A percentile compares a stretch with the other conserved stretches of the same genome.
These are phyloP conservation scores for Meteorus colon DNA, from an alignment of 2,888 invertebrate species.

Conservation along the genomic window DNA sequence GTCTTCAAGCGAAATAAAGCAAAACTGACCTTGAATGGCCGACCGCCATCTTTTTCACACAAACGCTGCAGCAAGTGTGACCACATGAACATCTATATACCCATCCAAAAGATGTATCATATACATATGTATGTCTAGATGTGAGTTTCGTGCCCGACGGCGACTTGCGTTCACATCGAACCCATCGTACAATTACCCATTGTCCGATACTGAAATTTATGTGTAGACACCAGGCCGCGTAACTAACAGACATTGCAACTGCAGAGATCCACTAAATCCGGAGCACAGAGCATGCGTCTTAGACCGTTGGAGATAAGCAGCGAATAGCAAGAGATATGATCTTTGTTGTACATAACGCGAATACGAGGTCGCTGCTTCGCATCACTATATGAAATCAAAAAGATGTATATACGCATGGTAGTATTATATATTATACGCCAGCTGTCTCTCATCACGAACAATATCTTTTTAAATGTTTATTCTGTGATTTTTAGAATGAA, in stretches of 20 bases:
- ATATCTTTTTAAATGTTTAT: too few species aligned
- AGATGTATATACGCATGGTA: too few species aligned
- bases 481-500: too few species aligned
- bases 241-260: slow-evolving; percentile 64
- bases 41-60: not conserved
- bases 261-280: slow-evolving; percentile 60
- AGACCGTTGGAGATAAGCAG: slow-evolving; percentile 67
- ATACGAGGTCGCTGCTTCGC: too few species aligned
- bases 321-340: slow-evolving; percentile 61
- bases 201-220: slow-evolving; percentile 73
- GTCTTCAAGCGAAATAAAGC: too few species aligned
- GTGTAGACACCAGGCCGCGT: slow-evolving; percentile 67
- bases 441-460: too few species aligned
- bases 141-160: slow-evolving; percentile 50
- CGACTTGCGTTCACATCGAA: slow-evolving; percentile 58
- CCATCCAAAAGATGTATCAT: too few species aligned
- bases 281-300: slow-evolving; percentile 59
- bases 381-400: too few species aligned
- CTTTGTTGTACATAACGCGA: slow-evolving; percentile 65
- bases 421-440: too few species aligned
- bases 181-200: slow-evolving; percentile 72
- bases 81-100: too few species aligned
- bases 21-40: not conserved
- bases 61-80: not conserved
- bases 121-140: not conserved